Base-by-base conservation (phyloP, 2,797 vertebrate species). In the Crocodylus rhombifer region DNA sequence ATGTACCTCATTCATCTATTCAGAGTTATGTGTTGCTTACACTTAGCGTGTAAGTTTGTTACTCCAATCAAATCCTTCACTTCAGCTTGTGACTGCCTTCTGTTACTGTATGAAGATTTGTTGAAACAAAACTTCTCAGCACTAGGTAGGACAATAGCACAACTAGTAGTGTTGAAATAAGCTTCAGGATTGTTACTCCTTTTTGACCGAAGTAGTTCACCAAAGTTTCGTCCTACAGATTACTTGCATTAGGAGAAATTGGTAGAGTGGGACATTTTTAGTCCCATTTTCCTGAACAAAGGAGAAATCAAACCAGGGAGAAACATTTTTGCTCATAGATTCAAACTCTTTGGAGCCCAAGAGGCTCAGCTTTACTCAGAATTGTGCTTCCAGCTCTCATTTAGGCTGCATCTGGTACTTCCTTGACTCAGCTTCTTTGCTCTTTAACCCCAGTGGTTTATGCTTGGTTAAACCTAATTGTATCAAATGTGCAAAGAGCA, bases 401-500 rank as follows among this genome's bases (percentile, higher is more conserved):
- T 51, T 51, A 51, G 14, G 61, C 56, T 81, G 92, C 83, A 81
- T 79, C 57, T 83, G 65, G 3, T 62, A 20, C 51, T 77, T 91
- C 93, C 86, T 11, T 51, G 42, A 51, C 42, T 91, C 82, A 81
- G 36, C n/a, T 88, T 20, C 64, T 84, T 89, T 82, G 62, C 64
- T 94, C 56, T 87, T 65, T 51, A 51, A 51, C 10, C 42, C 42
- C 9, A 9, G 42, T 10, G 42, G 42, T 51, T 51, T 51, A 11
- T 51, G 42, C 42, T 51, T 9, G 42, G 42, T 51, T 51, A 51
- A 51, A 51, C 42, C 42, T 51, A 51, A 51, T 51, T 51, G 10
- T 51, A 51, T 51, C 42, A 51, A 51, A 51, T 51, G 42, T 51
- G 9, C 42, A 51, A 51, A 51, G 42, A 51, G 42, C 42, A 51